Base-by-base conservation (phyloP, 2,797 vertebrate genomes). In the Sphaeramia orbicularis region DNA sequence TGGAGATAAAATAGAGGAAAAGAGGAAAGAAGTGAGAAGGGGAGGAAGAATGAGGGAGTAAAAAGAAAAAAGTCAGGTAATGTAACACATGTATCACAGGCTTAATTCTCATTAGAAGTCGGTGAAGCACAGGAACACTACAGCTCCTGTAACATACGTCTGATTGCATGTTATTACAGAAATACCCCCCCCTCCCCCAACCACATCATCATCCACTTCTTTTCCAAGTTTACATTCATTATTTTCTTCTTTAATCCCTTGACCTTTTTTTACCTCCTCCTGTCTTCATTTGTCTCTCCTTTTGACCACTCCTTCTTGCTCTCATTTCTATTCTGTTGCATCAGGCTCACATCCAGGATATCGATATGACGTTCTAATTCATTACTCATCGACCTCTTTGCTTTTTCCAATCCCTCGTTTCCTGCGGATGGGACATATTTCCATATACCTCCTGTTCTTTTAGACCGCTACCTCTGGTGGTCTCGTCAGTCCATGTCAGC, bases 401-500 rank as follows among this genome's bases (percentile, higher is more conserved):
- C 69, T 65, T 79, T 65, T 80, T 65, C 77, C 68, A 65, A 65
- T 64, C 48, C 59, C 58, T 10, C 15, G 57, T 74, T 65, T 72
- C 68, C 61, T 55, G 36, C 3, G 36, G 65, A 87, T 65, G 63
- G 49, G 71, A 69, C 76, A 69, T 48, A 65, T 83, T 81, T 84
- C 67, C 75, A 38, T 73, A 32, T 32, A 53, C 73, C 62, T 78
- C 65, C 69, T 21, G 66, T 67, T 68, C 43, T 49, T n/a, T 72
- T 60, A 58, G 69, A 84, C 78, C 68, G 13, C 83, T 83, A 63
- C 78, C 84, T 86, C 67, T 79, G 84, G 89, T 88, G 85, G 89
- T 88, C 87, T 84, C 42, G 47, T 85, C 85, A 63, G 69, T 40
- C 63, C 74, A 78, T 55, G 76, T 86, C 83, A 80, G 56, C 66